Conservation (phyloP, 2,797 vertebrate genomes). For the Micromesistius poutassou region DNA sequence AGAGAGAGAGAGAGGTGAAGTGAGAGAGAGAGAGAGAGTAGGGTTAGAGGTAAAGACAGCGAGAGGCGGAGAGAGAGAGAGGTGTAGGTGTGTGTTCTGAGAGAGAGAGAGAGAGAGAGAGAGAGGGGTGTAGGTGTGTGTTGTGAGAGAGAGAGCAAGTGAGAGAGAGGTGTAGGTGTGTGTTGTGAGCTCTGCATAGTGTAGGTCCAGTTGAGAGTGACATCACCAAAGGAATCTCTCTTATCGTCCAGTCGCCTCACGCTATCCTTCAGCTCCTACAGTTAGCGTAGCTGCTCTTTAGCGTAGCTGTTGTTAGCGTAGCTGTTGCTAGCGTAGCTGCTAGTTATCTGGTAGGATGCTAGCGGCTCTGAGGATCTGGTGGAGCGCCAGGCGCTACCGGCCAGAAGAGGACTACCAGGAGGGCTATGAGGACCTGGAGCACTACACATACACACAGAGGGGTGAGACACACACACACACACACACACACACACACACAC, state of each 20-base stretch:
- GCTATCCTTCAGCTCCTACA: not conserved
- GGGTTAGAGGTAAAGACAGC: too few relatives aligned
- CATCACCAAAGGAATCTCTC: not conserved
- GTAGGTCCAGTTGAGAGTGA: not conserved
- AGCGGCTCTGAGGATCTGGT: constrained; percentile 55
- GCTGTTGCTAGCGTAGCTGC: not conserved
- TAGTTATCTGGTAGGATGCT: not conserved
- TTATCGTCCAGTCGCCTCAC: not conserved
- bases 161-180: not conserved
- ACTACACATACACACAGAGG: constrained; percentile 56
- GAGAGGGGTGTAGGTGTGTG: not conserved
- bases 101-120: not conserved
- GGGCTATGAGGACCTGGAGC: constrained; percentile 98
- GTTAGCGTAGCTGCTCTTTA: not conserved
- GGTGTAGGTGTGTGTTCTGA: not conserved
- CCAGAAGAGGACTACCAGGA: constrained; percentile 98
- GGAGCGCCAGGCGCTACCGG: constrained; percentile 96
- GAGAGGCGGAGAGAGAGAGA: not conserved
- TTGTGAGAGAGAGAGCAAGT: not conserved
- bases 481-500: too few relatives aligned
- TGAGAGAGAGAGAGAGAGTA: too few relatives aligned
- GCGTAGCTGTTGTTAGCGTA: not conserved
- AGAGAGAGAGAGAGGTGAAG: not conserved
- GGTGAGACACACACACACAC: not conserved
- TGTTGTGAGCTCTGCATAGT: not conserved